Conservation (phyloP, 2,797 vertebrate genomes). For the Urophycis tenuis region DNA sequence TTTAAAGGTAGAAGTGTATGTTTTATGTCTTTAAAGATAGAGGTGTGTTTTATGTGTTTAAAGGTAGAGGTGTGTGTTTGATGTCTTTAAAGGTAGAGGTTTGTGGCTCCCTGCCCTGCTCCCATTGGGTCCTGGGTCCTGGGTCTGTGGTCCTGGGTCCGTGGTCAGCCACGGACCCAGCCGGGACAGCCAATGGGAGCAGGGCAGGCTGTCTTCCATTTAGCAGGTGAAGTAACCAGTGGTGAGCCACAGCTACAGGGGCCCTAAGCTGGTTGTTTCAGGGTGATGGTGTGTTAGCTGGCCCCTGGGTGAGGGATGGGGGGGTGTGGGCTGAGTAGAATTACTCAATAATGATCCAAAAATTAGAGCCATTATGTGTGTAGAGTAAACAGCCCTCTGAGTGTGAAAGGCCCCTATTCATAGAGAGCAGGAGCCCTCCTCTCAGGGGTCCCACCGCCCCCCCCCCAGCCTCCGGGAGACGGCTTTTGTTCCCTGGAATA, state of each 20-base stretch:
- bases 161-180: too few species aligned
- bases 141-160: too few species aligned
- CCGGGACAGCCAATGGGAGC: conserved; percentile 10
- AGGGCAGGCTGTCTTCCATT: background rate
- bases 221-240: too few species aligned
- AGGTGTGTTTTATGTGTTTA: too few species aligned
- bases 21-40: too few species aligned
- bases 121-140: too few species aligned
- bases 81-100: too few species aligned
- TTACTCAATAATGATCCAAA: conserved; percentile 79
- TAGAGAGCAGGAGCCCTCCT: conserved; percentile 65
- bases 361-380: conserved; percentile 76
- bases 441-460: conserved; percentile 68
- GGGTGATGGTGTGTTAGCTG: conserved; percentile 9
- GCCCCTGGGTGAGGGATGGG: conserved; percentile 23
- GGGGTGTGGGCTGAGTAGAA: conserved; percentile 63
- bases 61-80: too few species aligned
- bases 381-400: conserved; percentile 76
- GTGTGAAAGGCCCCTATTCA: conserved; percentile 75
- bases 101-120: too few species aligned
- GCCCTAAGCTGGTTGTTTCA: background rate
- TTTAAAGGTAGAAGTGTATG: too few species aligned
- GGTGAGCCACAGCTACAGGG: too few species aligned
- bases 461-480: conserved; percentile 69
- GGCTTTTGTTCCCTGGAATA: conserved; percentile 68